Conservation (phyloP, 2,888 invertebrate species). For the Heliconius ismenius region DNA sequence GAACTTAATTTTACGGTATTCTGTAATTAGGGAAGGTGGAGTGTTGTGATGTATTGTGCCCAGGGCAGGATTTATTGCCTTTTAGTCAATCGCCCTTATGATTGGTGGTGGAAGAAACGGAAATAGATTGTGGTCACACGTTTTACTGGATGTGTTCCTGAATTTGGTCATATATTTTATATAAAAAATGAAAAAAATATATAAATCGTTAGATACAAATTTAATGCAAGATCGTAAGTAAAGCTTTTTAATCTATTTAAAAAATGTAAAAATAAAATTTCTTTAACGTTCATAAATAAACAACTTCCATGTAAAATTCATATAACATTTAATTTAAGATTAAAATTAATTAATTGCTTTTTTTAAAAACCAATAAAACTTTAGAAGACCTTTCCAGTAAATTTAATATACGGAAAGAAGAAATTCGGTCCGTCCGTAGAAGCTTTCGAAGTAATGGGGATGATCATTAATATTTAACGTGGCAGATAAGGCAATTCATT, state of each 20-base stretch:
- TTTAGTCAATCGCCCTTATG: slow-evolving; percentile 60
- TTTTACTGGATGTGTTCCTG: slow-evolving; percentile 40
- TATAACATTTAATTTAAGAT: too few species aligned
- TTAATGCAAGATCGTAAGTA: neutral
- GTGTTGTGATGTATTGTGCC: slow-evolving; percentile 44
- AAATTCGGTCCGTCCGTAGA: slow-evolving; percentile 46
- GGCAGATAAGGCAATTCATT: slow-evolving; percentile 54
- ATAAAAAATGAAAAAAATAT: too few species aligned
- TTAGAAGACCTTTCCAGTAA: slow-evolving; percentile 23
- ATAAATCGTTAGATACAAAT: too few species aligned
- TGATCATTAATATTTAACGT: slow-evolving; percentile 63
- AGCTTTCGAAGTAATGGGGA: slow-evolving; percentile 60
- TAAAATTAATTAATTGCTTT: neutral
- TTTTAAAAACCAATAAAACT: neutral
- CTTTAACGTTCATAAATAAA: too few species aligned
- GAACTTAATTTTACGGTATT: slow-evolving; percentile 40
- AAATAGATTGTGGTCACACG: slow-evolving; percentile 11
- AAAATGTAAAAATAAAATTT: neutral
- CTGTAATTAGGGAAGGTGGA: slow-evolving; percentile 43
- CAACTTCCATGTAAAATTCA: too few species aligned
- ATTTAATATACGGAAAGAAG: slow-evolving; percentile 11
- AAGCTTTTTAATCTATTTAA: neutral
- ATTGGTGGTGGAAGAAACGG: slow-evolving; percentile 50
- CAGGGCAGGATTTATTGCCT: slow-evolving; percentile 58
- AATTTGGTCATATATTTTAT: too few species aligned